These are phyloP conservation scores for Puma concolor DNA, from an alignment of 2,113 vertebrate genomes.

Conservation along the genomic window DNA sequence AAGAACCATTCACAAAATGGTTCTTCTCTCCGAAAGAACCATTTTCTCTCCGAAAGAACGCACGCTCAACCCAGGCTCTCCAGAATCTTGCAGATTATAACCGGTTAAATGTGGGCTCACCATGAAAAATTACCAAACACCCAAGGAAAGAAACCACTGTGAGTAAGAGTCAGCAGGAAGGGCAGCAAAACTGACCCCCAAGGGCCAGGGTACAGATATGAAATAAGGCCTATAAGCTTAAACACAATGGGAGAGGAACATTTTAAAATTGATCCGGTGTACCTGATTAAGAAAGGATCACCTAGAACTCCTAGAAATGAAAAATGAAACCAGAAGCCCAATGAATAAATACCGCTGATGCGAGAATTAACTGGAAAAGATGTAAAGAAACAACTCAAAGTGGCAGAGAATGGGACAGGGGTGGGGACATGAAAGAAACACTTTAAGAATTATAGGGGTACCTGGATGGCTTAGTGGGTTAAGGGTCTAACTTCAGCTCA, in stretches of 20 bases:
- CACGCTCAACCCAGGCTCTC: not conserved
- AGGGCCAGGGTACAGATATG: not conserved
- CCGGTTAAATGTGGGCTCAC: not conserved
- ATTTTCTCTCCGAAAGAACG: not conserved
- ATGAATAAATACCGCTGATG: not conserved
- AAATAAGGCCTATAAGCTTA: not conserved
- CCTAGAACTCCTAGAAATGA: not conserved
- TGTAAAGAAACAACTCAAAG: not conserved
- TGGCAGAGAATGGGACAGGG: not conserved
- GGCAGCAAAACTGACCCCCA: not conserved
- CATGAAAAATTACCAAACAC: not conserved
- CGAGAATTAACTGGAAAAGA: not conserved
- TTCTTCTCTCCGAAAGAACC: not conserved
- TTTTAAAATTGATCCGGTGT: not conserved
- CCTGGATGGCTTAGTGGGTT: too few species aligned
- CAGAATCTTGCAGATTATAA: not conserved
- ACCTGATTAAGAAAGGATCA: not conserved
- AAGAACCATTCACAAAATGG: not conserved
- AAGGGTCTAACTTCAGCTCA: too few species aligned
- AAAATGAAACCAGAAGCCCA: not conserved
- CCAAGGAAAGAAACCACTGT: not conserved
- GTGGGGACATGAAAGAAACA: not conserved
- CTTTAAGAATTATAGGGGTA: not conserved
- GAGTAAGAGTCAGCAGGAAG: not conserved
- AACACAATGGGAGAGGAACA: not conserved